phyloP scores from a whole-genome alignment of 2,797 vertebrate genomes.

The Paedocypris micromegethes region DNA sequence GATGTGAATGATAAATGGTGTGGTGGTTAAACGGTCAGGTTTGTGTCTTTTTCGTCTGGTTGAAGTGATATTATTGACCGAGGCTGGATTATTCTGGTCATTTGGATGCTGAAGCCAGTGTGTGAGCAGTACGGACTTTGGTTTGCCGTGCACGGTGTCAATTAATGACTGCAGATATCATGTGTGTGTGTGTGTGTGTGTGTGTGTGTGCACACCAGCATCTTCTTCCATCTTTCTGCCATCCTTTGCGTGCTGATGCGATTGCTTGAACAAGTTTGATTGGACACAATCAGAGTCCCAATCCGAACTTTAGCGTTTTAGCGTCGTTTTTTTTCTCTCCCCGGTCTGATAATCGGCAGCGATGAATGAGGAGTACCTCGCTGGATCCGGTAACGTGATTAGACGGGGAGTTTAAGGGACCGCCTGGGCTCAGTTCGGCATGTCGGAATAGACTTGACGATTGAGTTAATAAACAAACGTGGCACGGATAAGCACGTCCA shows the following conservation, averaged over 20 bases:
- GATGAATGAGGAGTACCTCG: background rate
- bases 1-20: no score
- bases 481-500: background rate
- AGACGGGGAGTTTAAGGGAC: background rate
- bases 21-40: no score
- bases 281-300: background rate
- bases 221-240: constrained; percentile 15
- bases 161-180: constrained; percentile 26
- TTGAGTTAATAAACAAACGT: constrained; percentile 3
- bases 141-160: background rate
- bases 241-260: constrained; percentile 20
- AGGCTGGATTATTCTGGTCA: background rate
- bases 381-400: background rate
- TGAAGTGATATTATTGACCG: no score
- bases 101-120: background rate
- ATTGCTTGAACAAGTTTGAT: constrained; percentile 7
- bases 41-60: no score
- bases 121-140: background rate
- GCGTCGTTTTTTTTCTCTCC: background rate
- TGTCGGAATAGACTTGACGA: background rate
- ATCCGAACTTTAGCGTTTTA: constrained; percentile 1
- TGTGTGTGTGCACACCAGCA: constrained; percentile 30
- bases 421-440: constrained; percentile 14
- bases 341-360: background rate
- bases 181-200: constrained; percentile 33